Conservation (phyloP, 2,113 vertebrate genomes). For the Eidolon helvum region DNA sequence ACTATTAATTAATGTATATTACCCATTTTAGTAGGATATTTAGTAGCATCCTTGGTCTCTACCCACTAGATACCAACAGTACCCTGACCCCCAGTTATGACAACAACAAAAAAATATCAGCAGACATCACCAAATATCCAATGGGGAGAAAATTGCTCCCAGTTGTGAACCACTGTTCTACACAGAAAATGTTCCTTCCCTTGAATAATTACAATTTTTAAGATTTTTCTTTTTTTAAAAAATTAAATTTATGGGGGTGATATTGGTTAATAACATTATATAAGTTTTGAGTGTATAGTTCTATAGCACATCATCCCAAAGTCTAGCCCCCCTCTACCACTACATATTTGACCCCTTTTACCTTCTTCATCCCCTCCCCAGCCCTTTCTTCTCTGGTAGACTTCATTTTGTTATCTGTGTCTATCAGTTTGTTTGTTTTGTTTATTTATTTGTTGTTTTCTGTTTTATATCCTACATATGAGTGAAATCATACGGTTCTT, state of each 20-base stretch:
- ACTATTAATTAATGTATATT: not conserved
- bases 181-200: not conserved
- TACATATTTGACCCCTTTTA: too few species aligned
- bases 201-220: not conserved
- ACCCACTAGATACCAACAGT: not conserved
- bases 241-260: not conserved
- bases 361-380: too few species aligned
- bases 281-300: too few species aligned
- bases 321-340: too few species aligned
- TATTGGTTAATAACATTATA: too few species aligned
- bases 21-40: not conserved
- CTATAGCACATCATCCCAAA: too few species aligned
- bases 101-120: not conserved
- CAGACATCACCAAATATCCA: not conserved
- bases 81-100: not conserved
- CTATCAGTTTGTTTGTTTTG: too few species aligned
- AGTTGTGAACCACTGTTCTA: not conserved
- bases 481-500: too few species aligned
- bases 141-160: not conserved
- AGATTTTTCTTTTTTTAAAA: not conserved
- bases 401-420: too few species aligned
- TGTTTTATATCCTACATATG: too few species aligned
- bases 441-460: too few species aligned
- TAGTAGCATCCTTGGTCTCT: not conserved
- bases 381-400: too few species aligned